phyloP scores from a whole-genome alignment of 2,113 vertebrate species.

The Antennarius striatus region DNA sequence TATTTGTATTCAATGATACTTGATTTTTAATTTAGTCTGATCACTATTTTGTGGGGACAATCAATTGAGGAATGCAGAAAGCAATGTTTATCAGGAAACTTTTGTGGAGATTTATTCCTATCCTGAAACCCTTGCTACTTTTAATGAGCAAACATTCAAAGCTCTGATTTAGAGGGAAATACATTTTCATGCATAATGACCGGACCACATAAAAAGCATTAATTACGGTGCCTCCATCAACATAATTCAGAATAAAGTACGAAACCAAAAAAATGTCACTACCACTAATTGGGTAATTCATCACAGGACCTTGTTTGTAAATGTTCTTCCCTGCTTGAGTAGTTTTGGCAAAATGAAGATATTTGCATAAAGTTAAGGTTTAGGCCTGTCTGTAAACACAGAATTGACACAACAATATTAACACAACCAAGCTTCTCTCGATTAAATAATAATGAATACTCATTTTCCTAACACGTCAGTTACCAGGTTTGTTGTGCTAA shows the following conservation, averaged over 20 bases:
- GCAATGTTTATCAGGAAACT: slow-evolving; percentile 23
- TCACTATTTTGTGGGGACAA: slow-evolving; percentile 8
- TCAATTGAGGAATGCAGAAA: slow-evolving; percentile 10
- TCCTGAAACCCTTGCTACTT: slow-evolving; percentile 35
- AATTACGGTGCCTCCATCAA: slow-evolving; percentile 72
- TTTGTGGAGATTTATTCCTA: slow-evolving; percentile 45
- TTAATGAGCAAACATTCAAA: slow-evolving; percentile 52
- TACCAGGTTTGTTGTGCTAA: too few relatives aligned
- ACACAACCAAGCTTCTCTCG: slow-evolving; percentile 6
- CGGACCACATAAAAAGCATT: slow-evolving; percentile 49
- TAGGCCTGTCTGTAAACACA: slow-evolving; percentile 28
- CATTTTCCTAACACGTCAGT: slow-evolving; percentile 3
- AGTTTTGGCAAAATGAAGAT: slow-evolving; percentile 69
- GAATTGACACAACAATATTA: slow-evolving; percentile 20
- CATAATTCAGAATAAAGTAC: slow-evolving; percentile 76
- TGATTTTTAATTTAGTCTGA: slow-evolving; percentile 10
- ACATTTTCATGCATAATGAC: slow-evolving; percentile 67
- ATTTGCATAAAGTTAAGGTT: slow-evolving; percentile 66
- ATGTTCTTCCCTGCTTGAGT: slow-evolving; percentile 65
- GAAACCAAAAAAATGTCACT: slow-evolving; percentile 70
- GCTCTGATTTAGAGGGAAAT: slow-evolving; percentile 61
- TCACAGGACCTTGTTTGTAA: slow-evolving; percentile 72
- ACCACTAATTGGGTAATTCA: slow-evolving; percentile 78
- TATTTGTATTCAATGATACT: slow-evolving; percentile 21
- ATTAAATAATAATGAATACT: slow-evolving; percentile 9